Evolutionary conservation across 2,113 vertebrate species (phyloP).

Genomic region (Pelvicachromis taeniatus): DNA sequence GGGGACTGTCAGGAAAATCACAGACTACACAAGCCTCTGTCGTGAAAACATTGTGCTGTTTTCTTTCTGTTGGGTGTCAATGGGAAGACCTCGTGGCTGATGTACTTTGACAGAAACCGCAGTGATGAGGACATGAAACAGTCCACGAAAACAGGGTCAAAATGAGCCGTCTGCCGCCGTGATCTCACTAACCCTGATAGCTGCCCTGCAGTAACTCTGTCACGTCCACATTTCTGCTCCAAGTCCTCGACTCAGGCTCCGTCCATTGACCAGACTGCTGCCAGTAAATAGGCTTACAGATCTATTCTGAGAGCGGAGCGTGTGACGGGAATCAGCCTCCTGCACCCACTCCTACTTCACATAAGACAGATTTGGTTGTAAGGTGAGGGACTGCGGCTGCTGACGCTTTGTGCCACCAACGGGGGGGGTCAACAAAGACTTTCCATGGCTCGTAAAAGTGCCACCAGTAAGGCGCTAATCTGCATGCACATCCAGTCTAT

Average conservation of each 20-base stretch:
- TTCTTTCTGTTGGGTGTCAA: not conserved
- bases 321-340: slow-evolving; percentile 24
- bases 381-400: slow-evolving; percentile 3
- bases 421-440: not conserved
- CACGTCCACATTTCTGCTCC: not conserved
- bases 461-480: not conserved
- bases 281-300: slow-evolving; percentile 62
- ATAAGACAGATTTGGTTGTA: slow-evolving; percentile 8
- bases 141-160: not conserved
- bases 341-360: not conserved
- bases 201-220: not conserved
- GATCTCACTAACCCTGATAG: slow-evolving; percentile 21
- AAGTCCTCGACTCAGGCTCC: not conserved
- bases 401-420: not conserved
- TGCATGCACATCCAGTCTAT: not conserved
- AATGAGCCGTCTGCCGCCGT: not conserved
- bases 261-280: slow-evolving; percentile 48
- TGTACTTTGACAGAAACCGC: not conserved
- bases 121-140: not conserved
- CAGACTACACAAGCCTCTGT: no score
- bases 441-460: not conserved
- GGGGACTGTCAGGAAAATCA: not conserved
- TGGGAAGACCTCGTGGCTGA: not conserved
- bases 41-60: not conserved
- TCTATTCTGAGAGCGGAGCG: slow-evolving; percentile 56